Percentiles rank a stretch among this genome's conserved stretches.
These are phyloP conservation scores for Phalloptychus januarius DNA, from an alignment of 2,797 vertebrate species.

Conservation along the genomic window DNA sequence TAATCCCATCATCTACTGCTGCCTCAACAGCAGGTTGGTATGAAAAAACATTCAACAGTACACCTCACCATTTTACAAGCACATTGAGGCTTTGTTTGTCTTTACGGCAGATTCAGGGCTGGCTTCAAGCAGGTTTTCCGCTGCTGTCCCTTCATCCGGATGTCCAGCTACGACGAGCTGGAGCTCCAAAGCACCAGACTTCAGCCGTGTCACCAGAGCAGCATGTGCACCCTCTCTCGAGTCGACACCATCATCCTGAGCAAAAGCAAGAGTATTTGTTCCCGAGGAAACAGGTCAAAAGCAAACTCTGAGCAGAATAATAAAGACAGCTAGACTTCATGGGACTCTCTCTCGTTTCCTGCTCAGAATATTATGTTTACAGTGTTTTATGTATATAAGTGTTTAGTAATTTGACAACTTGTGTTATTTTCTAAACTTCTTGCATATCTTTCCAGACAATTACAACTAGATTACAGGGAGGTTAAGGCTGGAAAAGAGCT, in stretches of 20 bases:
- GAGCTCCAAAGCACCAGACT: constrained; percentile 87
- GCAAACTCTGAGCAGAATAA: constrained; percentile 33
- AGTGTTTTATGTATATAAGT: neutral
- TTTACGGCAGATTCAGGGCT: constrained; percentile 84
- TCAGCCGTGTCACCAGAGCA: constrained; percentile 85
- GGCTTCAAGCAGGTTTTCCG: constrained; percentile 92
- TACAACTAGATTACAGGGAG: neutral
- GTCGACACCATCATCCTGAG: constrained; percentile 86
- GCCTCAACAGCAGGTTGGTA: constrained; percentile 94
- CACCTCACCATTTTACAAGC: neutral
- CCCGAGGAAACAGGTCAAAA: constrained; percentile 58
- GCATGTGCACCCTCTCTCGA: constrained; percentile 89
- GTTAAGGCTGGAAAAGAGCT: neutral
- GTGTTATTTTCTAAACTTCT: neutral
- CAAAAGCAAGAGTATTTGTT: constrained; percentile 77
- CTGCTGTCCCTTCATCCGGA: constrained; percentile 91
- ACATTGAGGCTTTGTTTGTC: constrained; percentile 5
- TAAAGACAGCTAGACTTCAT: constrained; percentile 25
- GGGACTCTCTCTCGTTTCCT: neutral
- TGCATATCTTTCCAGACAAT: neutral
- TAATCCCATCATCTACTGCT: constrained; percentile 99
- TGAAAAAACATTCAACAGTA: neutral
- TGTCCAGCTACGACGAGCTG: constrained; percentile 89
- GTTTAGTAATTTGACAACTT: neutral
- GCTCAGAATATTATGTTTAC: neutral